Evolutionary conservation across 2,888 invertebrate genomes (phyloP), one percentile per base, ranked within the genome.

Genomic region (Meta bourneti): DNA sequence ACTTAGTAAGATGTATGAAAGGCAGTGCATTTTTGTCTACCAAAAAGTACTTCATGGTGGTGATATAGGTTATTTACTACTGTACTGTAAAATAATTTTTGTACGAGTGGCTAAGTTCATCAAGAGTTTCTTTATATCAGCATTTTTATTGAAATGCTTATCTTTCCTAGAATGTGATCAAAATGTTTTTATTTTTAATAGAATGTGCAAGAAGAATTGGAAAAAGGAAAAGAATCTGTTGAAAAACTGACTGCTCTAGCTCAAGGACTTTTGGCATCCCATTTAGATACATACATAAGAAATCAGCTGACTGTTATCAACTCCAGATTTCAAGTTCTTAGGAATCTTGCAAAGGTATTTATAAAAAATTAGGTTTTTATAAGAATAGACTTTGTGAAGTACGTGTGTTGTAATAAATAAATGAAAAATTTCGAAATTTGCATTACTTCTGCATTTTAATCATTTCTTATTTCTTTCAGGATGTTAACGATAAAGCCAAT

Each of bases 401-500:
- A 8, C 11, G 8, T 61, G 7, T 7, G 61, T 61, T 61, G 7
- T 9, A 61, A 5, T 61, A 61, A 61, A 16, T 61, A 9, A 61
- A 8, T 61, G 34, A 34, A 34, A 34, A n/a, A n/a, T 61, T 61
- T 61, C 1, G 8, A 8, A 61, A 61, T 8, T 61, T 61, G 5
- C 11, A 16, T 61, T 16, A 61, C 16, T 61, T 61, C 16, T 9
- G 61, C 16, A 34, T 61, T 61, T 61, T 6, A 61, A 61, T 6
- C 5, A 61, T 61, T 11, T 61, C 61, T 8, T 61, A 1, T 61
- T 6, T 61, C 9, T 61, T 61, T 9, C 61, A 97, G 94, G 98
- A 98, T 95, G 98, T 98, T 0, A 95, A 98, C 2, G 98, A 97
- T 94, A 98, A 98, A 95, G 97, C 98, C 0, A 97, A 98, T 95